These are phyloP conservation scores for Patiria pectinifera DNA, from an alignment of 53 echinoderm and acorn worm genomes.

Conservation along the genomic window DNA sequence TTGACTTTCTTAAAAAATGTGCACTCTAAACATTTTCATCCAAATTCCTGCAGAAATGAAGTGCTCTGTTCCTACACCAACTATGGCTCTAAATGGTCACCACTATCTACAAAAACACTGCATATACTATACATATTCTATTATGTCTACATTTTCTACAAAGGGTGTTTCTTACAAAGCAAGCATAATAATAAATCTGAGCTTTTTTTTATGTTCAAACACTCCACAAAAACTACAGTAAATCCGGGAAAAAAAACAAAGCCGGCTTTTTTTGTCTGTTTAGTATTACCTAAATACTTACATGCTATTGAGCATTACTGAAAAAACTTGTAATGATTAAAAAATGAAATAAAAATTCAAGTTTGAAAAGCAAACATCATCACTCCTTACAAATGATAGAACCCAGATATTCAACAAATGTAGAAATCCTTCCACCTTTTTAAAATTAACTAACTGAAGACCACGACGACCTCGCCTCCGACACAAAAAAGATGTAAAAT, in stretches of 20 bases:
- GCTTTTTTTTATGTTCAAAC: constrained; percentile 53
- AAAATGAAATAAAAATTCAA: constrained; percentile 54
- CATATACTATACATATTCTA: constrained; percentile 60
- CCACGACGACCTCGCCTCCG: not conserved
- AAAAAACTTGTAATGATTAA: constrained; percentile 30
- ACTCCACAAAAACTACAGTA: constrained; percentile 59
- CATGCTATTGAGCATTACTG: constrained; percentile 25
- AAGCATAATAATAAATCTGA: constrained; percentile 58
- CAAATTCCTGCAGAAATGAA: not conserved
- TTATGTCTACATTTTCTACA: constrained; percentile 61
- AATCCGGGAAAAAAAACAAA: constrained; percentile 50
- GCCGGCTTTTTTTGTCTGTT: constrained; percentile 42
- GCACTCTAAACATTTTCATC: not conserved
- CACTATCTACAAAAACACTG: constrained; percentile 56
- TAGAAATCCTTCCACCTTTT: not conserved
- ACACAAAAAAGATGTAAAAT: not conserved
- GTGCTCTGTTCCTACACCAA: not conserved
- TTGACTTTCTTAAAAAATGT: not conserved
- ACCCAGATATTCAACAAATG: constrained; percentile 2
- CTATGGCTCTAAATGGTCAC: constrained; percentile 36
- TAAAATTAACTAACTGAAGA: not conserved
- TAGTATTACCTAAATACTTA: constrained; percentile 13
- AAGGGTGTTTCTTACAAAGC: constrained; percentile 41
- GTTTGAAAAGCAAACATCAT: constrained; percentile 15
- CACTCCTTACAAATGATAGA: not conserved